phyloP scores from a whole-genome alignment of 2,797 vertebrate genomes.

The Fistularia tabacaria region DNA sequence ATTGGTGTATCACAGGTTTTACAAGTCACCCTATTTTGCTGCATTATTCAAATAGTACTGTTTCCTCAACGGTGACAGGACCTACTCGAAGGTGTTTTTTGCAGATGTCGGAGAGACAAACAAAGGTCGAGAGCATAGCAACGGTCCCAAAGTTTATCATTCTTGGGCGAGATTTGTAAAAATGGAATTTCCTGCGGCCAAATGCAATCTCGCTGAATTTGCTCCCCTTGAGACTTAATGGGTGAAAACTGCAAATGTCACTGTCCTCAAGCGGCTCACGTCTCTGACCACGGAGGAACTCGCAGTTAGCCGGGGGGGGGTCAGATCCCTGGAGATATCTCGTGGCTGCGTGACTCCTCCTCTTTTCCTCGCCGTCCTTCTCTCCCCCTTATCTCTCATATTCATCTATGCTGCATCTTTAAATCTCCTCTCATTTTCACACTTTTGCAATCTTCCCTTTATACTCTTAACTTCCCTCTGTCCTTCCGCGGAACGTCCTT shows the following conservation, averaged over 20 bases:
- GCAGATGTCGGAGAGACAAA: slow-evolving; percentile 31
- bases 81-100: too few relatives aligned
- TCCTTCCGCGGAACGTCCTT: slow-evolving; percentile 39
- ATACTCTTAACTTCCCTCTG: slow-evolving; percentile 34
- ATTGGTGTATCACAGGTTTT: too few relatives aligned
- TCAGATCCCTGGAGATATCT: slow-evolving; percentile 50
- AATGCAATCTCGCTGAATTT: slow-evolving; percentile 56
- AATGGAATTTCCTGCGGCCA: slow-evolving; percentile 33
- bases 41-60: neutral
- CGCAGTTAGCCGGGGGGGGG: slow-evolving; percentile 32
- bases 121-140: slow-evolving; percentile 18
- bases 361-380: slow-evolving; percentile 18
- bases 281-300: slow-evolving; percentile 54
- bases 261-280: slow-evolving; percentile 38
- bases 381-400: slow-evolving; percentile 13
- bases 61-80: neutral
- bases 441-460: slow-evolving; percentile 5
- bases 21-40: neutral
- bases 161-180: slow-evolving; percentile 49
- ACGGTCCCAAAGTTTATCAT: slow-evolving; percentile 38
- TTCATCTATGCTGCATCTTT: slow-evolving; percentile 6
- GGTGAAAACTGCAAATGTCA: slow-evolving; percentile 49
- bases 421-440: slow-evolving; percentile 7
- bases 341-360: slow-evolving; percentile 33
- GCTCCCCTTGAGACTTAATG: slow-evolving; percentile 56